A percentile compares a stretch with the other conserved stretches of the same genome.
These are phyloP conservation scores for Asteroscopus sphinx DNA, from an alignment of 2,888 invertebrate genomes.

Conservation along the genomic window DNA sequence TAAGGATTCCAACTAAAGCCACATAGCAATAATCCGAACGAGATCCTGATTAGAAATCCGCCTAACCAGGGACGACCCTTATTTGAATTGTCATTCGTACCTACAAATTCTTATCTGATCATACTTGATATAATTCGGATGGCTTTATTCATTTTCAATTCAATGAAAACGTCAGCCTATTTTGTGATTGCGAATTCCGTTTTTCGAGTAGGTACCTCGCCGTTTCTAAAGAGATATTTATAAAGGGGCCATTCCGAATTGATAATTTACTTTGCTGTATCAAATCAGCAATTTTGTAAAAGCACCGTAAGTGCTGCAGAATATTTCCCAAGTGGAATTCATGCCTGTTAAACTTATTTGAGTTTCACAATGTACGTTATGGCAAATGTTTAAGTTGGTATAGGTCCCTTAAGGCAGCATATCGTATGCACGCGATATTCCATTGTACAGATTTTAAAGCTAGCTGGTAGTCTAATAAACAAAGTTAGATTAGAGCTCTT, in stretches of 20 bases:
- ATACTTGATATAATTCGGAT: constrained; percentile 62
- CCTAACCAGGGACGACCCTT: constrained; percentile 53
- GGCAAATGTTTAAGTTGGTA: constrained; percentile 52
- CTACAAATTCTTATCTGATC: constrained; percentile 63
- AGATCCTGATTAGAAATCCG: constrained; percentile 66
- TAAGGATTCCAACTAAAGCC: constrained; percentile 59
- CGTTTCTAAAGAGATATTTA: constrained; percentile 48
- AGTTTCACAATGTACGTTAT: constrained; percentile 37
- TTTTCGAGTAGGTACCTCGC: constrained; percentile 37
- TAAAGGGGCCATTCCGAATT: constrained; percentile 40
- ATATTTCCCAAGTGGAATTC: constrained; percentile 51
- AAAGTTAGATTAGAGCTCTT: constrained; percentile 60
- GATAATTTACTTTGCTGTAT: constrained; percentile 54
- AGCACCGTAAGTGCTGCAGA: constrained; percentile 43
- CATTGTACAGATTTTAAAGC: constrained; percentile 26
- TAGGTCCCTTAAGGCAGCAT: constrained; percentile 21
- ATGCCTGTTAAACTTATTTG: constrained; percentile 46
- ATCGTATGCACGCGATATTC: constrained; percentile 27
- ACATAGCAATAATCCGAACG: constrained; percentile 58
- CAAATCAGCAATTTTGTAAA: constrained; percentile 48
- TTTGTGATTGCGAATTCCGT: constrained; percentile 52
- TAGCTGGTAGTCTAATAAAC: constrained; percentile 43
- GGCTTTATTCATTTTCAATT: constrained; percentile 63
- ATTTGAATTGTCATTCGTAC: constrained; percentile 59
- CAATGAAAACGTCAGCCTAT: constrained; percentile 58